phyloP scores from a whole-genome alignment of 2,113 vertebrate genomes.

The Meriones unguiculatus region DNA sequence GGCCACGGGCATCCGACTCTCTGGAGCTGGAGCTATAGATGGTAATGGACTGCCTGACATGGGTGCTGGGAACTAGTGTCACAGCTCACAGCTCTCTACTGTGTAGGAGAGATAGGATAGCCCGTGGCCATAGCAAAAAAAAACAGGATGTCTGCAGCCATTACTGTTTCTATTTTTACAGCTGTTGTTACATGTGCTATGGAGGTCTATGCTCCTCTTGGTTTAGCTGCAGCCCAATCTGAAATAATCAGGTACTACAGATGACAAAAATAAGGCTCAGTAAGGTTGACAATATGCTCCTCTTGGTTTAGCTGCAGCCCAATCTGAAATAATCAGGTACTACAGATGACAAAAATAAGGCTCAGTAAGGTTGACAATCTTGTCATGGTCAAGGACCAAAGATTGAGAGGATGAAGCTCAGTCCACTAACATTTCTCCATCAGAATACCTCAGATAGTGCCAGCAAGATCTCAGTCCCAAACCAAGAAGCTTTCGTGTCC shows the following conservation, averaged over 20 bases:
- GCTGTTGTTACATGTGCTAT: not conserved
- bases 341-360: not conserved
- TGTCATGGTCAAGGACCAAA: not conserved
- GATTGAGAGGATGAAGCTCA: not conserved
- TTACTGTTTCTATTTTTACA: not conserved
- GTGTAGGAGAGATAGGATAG: not conserved
- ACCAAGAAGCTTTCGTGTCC: not conserved
- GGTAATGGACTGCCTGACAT: not conserved
- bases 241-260: not conserved
- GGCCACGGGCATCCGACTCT: not conserved
- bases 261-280: not conserved
- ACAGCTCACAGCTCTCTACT: fast-evolving
- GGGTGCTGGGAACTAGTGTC: not conserved
- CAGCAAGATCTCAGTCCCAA: not conserved
- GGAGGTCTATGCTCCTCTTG: not conserved
- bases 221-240: not conserved
- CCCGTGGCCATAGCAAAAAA: not conserved
- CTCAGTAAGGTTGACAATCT: not conserved
- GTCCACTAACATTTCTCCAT: not conserved
- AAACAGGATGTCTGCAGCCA: too few species aligned
- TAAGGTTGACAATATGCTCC: not conserved
- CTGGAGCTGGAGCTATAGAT: not conserved
- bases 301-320: not conserved
- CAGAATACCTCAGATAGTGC: not conserved
- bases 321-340: not conserved